phyloP scores from a whole-genome alignment of 2,888 invertebrate species.

The Pocota personata region DNA sequence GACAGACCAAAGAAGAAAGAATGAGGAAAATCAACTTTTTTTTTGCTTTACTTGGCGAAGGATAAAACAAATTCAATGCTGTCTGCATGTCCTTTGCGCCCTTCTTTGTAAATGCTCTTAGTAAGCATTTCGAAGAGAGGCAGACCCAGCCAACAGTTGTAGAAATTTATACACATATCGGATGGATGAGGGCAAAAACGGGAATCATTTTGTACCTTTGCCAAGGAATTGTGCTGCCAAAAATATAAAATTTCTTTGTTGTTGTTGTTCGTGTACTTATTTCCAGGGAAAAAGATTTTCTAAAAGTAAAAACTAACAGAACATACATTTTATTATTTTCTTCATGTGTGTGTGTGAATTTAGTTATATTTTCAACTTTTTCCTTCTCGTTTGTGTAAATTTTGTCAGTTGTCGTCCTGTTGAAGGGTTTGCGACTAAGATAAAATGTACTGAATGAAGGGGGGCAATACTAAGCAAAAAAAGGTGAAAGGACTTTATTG shows the following conservation, averaged over 20 bases:
- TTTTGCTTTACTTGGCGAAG: neutral
- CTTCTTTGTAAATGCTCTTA: neutral
- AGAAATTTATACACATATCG: neutral
- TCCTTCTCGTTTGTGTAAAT: slow-evolving; percentile 6
- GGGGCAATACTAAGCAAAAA: neutral
- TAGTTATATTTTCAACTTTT: neutral
- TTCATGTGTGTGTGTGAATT: neutral
- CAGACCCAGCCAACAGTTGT: neutral
- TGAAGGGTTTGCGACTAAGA: slow-evolving; percentile 14
- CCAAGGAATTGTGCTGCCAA: slow-evolving; percentile 33
- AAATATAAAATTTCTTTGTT: slow-evolving; percentile 4
- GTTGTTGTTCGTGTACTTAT: neutral
- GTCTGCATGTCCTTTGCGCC: slow-evolving; percentile 14
- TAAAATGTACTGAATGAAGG: neutral
- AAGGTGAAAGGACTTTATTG: slow-evolving; percentile 17
- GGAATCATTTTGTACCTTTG: slow-evolving; percentile 37
- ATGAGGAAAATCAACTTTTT: neutral
- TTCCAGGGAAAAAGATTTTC: neutral
- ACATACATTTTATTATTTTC: neutral
- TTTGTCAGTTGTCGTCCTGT: slow-evolving; percentile 15
- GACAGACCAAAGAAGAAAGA: neutral
- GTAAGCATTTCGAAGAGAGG: neutral
- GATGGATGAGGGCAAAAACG: neutral
- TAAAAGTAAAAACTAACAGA: neutral
- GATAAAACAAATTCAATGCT: slow-evolving; percentile 23